phyloP scores from a whole-genome alignment of 2,113 vertebrate genomes.

The Dinomys branickii region DNA sequence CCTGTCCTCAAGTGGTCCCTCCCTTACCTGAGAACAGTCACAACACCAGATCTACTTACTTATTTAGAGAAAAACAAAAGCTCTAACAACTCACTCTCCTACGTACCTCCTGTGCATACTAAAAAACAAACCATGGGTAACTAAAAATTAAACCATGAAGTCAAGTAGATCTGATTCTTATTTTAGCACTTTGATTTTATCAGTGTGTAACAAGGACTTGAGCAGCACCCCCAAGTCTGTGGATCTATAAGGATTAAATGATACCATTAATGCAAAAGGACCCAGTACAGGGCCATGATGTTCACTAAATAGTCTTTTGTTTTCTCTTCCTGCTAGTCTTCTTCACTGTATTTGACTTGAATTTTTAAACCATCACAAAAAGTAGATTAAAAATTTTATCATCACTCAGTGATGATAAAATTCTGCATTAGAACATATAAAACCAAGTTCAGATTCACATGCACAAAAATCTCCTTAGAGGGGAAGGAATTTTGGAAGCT shows the following conservation, averaged over 20 bases:
- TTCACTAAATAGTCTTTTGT: neutral
- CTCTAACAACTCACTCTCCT: neutral
- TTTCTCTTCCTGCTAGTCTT: neutral
- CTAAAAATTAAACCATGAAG: neutral
- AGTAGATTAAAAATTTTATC: no score
- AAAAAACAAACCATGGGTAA: no score
- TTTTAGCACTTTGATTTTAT: neutral
- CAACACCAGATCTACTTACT: neutral
- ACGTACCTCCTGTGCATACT: neutral
- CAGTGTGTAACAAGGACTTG: neutral
- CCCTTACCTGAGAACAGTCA: neutral
- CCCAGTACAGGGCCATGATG: no score
- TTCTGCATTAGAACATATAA: neutral
- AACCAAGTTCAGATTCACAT: neutral
- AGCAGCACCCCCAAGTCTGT: neutral
- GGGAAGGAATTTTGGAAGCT: slow-evolving; percentile 27
- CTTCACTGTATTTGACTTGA: neutral
- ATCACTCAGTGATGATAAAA: neutral
- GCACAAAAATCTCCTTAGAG: slow-evolving; percentile 36
- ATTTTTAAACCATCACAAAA: neutral
- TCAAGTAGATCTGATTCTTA: neutral
- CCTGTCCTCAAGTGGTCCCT: neutral
- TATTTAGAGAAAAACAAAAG: neutral
- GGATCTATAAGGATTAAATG: neutral
- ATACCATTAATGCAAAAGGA: neutral